These are phyloP conservation scores for Lepilemur septentrionalis DNA, from an alignment of 2,797 vertebrate species.

Conservation along the genomic window DNA sequence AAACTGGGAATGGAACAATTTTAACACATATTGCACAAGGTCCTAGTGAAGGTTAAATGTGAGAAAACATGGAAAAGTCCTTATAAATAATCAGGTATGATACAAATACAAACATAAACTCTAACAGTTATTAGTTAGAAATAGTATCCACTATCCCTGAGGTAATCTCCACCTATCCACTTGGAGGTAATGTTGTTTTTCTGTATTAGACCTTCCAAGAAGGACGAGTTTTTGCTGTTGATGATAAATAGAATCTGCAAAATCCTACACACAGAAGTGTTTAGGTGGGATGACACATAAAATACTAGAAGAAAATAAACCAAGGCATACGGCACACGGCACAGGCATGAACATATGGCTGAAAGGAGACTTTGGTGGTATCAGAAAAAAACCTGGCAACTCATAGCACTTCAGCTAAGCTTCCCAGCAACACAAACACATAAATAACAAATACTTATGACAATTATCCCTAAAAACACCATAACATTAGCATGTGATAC, in stretches of 20 bases:
- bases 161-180: background rate
- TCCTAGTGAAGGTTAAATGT: background rate
- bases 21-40: background rate
- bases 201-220: background rate
- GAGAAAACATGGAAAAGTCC: background rate
- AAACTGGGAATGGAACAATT: background rate
- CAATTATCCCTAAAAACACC: background rate
- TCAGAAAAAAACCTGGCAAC: conserved; percentile 53
- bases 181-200: conserved; percentile 3
- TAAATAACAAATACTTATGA: conserved; percentile 20
- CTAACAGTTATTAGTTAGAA: background rate
- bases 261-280: background rate
- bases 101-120: conserved; percentile 9
- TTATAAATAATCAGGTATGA: background rate
- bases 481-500: background rate
- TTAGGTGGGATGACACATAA: background rate
- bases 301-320: conserved; percentile 41
- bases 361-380: background rate
- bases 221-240: background rate
- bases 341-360: background rate
- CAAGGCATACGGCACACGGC: background rate
- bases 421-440: conserved; percentile 46
- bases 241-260: background rate
- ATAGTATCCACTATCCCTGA: background rate
- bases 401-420: background rate